Evolutionary conservation across 2,888 invertebrate genomes (phyloP).

Genomic region (Trissonchulus sp.): DNA sequence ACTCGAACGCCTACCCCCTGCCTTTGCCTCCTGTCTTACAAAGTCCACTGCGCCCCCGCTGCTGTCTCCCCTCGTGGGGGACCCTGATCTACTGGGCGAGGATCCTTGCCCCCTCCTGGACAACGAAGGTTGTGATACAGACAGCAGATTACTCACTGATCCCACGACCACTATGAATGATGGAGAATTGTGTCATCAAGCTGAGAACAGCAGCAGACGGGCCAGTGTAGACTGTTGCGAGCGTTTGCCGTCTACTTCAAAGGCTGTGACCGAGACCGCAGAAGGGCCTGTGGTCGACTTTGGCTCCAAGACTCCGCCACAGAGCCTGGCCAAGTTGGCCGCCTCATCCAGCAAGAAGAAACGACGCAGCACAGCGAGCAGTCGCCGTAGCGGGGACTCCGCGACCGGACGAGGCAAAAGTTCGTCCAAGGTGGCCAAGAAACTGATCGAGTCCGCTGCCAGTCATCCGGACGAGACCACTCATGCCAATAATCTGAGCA

Average conservation of each 20-base stretch:
- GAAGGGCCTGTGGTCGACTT: no score
- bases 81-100: no score
- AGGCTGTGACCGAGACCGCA: no score
- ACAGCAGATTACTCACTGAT: no score
- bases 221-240: no score
- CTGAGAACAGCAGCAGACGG: no score
- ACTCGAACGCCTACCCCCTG: slow-evolving; percentile 4
- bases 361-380: no score
- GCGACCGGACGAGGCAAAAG: background rate
- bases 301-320: no score
- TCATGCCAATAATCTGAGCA: no score
- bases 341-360: no score
- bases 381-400: background rate
- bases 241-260: background rate
- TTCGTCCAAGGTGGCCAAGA: background rate
- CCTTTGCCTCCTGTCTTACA: background rate
- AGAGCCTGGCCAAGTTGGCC: background rate
- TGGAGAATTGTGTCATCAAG: background rate
- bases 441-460: background rate
- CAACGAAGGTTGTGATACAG: background rate
- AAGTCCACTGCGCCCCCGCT: background rate
- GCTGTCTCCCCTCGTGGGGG: background rate
- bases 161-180: no score
- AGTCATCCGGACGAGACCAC: background rate
- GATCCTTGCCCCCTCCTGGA: background rate